Conservation (phyloP, 2,797 vertebrate genomes). For the Gymnoscopelus braueri region DNA sequence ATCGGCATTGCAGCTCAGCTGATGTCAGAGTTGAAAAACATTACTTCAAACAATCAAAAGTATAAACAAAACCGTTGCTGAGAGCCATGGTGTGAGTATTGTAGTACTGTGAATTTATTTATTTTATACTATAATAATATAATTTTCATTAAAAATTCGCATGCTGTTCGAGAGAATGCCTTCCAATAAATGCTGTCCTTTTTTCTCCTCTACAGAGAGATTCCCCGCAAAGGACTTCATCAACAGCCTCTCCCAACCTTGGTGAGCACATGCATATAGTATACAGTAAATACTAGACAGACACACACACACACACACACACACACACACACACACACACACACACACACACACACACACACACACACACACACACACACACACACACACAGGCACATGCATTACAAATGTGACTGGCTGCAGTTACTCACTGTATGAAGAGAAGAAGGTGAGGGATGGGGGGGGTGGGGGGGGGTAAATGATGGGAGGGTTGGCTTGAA, state of each 20-base stretch:
- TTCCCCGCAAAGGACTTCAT: constrained; percentile 30
- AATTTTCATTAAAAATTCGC: no score
- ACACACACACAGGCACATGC: no score
- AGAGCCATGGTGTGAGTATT: neutral
- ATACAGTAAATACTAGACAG: neutral
- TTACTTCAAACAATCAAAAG: no score
- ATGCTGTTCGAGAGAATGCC: neutral
- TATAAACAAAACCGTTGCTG: no score
- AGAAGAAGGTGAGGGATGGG: neutral
- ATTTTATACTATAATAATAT: no score
- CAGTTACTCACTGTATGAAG: neutral
- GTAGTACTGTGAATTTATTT: neutral
- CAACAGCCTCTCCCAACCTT: constrained; percentile 48
- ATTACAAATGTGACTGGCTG: no score
- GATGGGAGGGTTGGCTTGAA: neutral
- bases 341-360: constrained; percentile 17
- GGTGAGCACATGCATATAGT: constrained; percentile 53
- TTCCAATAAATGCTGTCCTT: constrained; percentile 18
- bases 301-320: constrained; percentile 5
- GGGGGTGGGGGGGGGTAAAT: neutral
- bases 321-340: constrained; percentile 4
- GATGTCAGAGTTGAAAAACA: no score
- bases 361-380: no score
- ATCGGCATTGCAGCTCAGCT: no score
- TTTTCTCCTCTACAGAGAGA: constrained; percentile 66